Base-by-base conservation (phyloP, 2,797 vertebrate genomes). In the Gallinago solitaria region DNA sequence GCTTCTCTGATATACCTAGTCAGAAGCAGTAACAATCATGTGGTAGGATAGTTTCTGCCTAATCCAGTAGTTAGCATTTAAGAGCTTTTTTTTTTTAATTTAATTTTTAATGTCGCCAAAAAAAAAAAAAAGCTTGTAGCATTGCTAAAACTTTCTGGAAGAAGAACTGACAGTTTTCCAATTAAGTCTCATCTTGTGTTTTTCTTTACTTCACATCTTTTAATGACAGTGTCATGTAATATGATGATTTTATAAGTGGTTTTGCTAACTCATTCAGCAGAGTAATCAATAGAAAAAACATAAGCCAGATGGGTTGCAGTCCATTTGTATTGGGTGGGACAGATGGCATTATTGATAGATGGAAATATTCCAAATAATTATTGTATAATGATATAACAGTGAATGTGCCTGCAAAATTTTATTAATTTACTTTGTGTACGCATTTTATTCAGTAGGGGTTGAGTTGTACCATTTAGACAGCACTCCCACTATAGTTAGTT, bases 291-390 rank as follows among this genome's bases (percentile, higher is more conserved):
- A 96, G 90, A 88, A 93, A 91, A 95, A 98, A 97, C 39, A 85
- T 96, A 86, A 97, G 97, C 96, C 97, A 97, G 96, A 97, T 98
- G 97, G 97, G 91, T 96, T 97, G 94, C 89, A 94, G 97, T 97
- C 97, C 96, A 68, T 97, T 97, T 97, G 92, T 98, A 98, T 97
- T 98, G 97, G 94, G 59, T 96, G 93, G 87, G 96, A 98, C 98
- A 98, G 97, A 98, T 98, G 97, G 97, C 93, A 96, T 97, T 98
- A 98, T 97, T 98, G 97, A 97, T 98, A 97, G 97, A 95, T 98
- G 97, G 97, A 98, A 97, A 94, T 94, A 97, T 92, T 98, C 98
- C 98, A 98, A 95, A 95, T 97, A 97, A 97, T 97, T 98, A 97
- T 97, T 97, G 86, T 97, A 89, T 94, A 95, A 97, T 97, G 93